Conservation (phyloP, 2,797 vertebrate genomes). For the Rallus crepitans region DNA sequence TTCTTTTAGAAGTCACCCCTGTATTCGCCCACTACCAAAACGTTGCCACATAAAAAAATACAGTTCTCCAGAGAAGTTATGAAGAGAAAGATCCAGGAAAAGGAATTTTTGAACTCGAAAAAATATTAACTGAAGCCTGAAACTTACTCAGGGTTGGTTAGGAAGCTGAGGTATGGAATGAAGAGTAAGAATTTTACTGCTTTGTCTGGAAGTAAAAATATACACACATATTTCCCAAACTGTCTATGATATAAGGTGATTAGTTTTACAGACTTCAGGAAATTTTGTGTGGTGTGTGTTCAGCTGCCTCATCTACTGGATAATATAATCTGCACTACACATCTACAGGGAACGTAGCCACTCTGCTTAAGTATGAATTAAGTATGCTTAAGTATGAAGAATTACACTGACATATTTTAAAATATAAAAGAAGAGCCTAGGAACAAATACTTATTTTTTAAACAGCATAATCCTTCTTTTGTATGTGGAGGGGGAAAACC, state of each 20-base stretch:
- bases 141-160: not conserved
- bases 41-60: too few species aligned
- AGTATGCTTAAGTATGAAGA: not conserved
- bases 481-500: not conserved
- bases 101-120: not conserved
- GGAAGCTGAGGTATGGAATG: not conserved
- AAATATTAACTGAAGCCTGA: not conserved
- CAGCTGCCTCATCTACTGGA: not conserved
- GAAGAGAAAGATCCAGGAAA: not conserved
- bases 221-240: not conserved
- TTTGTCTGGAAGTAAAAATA: not conserved
- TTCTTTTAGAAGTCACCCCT: too few species aligned
- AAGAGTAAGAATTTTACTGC: not conserved
- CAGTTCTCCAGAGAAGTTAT: not conserved
- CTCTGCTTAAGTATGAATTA: not conserved
- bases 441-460: conserved; percentile 40
- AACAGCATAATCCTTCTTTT: not conserved
- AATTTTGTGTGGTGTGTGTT: not conserved
- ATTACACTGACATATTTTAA: not conserved
- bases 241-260: not conserved
- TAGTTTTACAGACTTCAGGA: not conserved
- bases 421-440: not conserved
- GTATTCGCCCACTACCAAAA: too few species aligned
- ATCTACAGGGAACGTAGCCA: not conserved
- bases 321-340: not conserved